A percentile compares a stretch with the other conserved stretches of the same genome.
phyloP scores from a whole-genome alignment of 1,140 invertebrate genomes.

The Hylaeus anthracinus region DNA sequence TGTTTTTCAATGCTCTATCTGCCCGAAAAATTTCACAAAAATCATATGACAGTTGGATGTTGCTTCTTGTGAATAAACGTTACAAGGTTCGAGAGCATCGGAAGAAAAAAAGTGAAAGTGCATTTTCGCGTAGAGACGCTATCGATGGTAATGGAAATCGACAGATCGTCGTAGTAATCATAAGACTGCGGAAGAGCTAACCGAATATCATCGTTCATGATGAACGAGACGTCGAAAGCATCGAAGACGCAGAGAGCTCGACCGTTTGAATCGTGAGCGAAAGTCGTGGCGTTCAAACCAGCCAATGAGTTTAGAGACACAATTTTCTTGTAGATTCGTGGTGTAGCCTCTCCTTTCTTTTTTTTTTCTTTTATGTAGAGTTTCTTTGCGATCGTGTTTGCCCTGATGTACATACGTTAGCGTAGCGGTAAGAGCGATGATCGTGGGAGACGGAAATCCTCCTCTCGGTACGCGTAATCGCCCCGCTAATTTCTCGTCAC shows the following conservation, averaged over 20 bases:
- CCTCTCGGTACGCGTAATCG: neutral
- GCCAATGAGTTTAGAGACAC: neutral
- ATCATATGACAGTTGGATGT: too few species aligned
- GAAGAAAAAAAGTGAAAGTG: slow-evolving; percentile 32
- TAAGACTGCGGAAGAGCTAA: slow-evolving; percentile 57
- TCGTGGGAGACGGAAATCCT: slow-evolving; percentile 4
- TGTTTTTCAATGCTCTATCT: too few species aligned
- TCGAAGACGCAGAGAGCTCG: neutral
- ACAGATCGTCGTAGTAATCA: slow-evolving; percentile 40
- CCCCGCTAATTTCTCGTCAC: slow-evolving; percentile 8
- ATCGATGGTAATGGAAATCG: slow-evolving; percentile 8
- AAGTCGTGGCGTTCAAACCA: neutral
- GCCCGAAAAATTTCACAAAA: too few species aligned
- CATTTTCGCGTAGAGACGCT: slow-evolving; percentile 23
- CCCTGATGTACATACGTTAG: slow-evolving; percentile 40
- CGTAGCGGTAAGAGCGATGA: slow-evolving; percentile 27
- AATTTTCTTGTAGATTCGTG: slow-evolving; percentile 4
- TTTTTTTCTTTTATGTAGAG: neutral
- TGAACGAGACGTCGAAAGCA: neutral
- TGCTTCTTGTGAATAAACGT: slow-evolving; percentile 2
- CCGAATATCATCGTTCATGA: slow-evolving; percentile 1
- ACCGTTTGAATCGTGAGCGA: neutral
- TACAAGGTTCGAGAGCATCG: slow-evolving; percentile 28
- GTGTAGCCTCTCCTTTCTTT: neutral
- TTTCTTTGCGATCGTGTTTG: slow-evolving; percentile 27